Base-by-base conservation (phyloP, 2,113 vertebrate species). In the Tringa solitaria region DNA sequence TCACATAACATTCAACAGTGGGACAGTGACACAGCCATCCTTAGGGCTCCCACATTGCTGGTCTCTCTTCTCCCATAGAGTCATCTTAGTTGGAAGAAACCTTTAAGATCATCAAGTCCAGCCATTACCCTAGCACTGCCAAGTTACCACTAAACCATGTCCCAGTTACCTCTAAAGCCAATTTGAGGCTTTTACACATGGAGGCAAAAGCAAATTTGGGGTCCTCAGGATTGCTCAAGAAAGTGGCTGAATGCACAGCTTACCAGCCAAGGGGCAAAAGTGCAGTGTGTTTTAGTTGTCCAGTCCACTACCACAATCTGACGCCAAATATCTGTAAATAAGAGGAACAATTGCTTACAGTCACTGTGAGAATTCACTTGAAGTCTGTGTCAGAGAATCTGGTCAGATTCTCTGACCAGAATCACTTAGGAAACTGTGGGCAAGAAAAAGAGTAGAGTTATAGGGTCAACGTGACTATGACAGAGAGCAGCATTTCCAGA, bases 31-130 rank as follows among this genome's bases (percentile, higher is more conserved):
- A 61, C 13, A 35, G 33, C 3, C 35, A 33, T 21, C 4, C 23
- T 60, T 26, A 69, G 13, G n/a, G 3, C 10, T 56, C 16, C 18
- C 2, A 0, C 1, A 1, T 5, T 60, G 18, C 23, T 83, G 18
- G 12, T 51, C 5, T 86, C 17, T 75, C 26, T 90, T 83, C 28
- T 69, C 13, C 8, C n/a, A 26, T 26, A 61, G 23, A 35, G 26
- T 61, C 24, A 26, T 24, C 15, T 37, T 7, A 15, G 23, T 61
- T 61, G 14, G 15, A 27, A 61, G 59, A 37, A 35, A 27, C 35
- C 15, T 35, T 26, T 61, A 61, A 23, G 35, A 37, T 61, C 59
- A 61, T 35, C 6, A 61, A 27, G 24, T 61, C 15, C 22, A 61
- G 37, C 24, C 10, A 10, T 24, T 37, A 37, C 23, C n/a, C 6